These are phyloP conservation scores for Hyppa rectilinea DNA, from an alignment of 2,888 invertebrate species.

Conservation along the genomic window DNA sequence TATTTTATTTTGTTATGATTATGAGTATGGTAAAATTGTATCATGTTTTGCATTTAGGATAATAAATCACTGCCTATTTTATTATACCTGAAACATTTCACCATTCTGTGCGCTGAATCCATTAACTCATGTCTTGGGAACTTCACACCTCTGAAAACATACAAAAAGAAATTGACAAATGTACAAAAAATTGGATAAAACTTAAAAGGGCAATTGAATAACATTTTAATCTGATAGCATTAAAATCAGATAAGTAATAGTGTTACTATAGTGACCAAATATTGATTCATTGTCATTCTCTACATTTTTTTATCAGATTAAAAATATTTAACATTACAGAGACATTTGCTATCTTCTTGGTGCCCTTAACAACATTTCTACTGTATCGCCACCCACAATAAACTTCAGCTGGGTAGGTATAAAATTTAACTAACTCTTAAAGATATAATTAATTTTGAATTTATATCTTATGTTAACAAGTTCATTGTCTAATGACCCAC, in stretches of 20 bases:
- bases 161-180: too few relatives aligned
- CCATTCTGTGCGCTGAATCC: conserved; percentile 81
- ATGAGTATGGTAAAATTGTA: too few relatives aligned
- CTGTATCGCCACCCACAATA: neutral
- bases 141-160: conserved; percentile 80
- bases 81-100: conserved; percentile 82
- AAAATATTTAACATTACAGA: neutral
- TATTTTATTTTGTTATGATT: too few relatives aligned
- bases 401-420: neutral
- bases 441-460: neutral
- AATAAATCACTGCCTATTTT: neutral
- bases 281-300: neutral
- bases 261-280: neutral
- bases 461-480: neutral
- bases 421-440: neutral
- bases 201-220: neutral
- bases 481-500: too few relatives aligned
- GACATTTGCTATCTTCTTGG: conserved; percentile 8
- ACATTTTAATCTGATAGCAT: conserved; percentile 1
- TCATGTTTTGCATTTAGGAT: neutral
- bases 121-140: conserved; percentile 83
- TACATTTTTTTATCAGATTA: neutral
- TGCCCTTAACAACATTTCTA: conserved; percentile 4
- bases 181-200: neutral
- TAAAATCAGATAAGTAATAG: neutral